phyloP scores from a whole-genome alignment of 1,140 invertebrate genomes.

The Rhopalosiphum padi region DNA sequence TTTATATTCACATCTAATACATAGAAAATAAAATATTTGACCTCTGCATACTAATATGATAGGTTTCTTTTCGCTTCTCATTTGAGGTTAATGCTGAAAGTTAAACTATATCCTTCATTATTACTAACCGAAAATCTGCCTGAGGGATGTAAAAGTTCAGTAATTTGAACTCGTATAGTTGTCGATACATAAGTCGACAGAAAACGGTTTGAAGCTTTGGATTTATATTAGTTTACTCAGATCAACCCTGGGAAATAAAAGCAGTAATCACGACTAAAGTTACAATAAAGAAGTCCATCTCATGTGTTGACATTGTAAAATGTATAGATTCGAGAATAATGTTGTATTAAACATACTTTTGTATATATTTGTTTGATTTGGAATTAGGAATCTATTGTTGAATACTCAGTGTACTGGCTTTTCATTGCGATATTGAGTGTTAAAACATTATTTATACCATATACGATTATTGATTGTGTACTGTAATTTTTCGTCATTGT shows the following conservation, averaged over 20 bases:
- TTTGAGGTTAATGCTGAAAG: not conserved
- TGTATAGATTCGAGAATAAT: not conserved
- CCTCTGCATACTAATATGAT: not conserved
- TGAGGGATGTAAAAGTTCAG: not conserved
- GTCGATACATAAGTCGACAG: no score
- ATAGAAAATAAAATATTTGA: not conserved
- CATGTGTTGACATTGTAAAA: not conserved
- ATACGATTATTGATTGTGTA: not conserved
- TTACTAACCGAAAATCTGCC: not conserved
- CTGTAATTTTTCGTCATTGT: not conserved
- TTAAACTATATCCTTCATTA: not conserved
- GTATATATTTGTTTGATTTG: not conserved
- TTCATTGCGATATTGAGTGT: not conserved
- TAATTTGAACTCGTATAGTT: not conserved
- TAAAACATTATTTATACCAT: not conserved
- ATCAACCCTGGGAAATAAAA: not conserved
- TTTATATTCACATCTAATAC: not conserved
- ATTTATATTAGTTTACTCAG: not conserved
- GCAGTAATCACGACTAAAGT: not conserved
- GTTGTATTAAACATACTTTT: not conserved
- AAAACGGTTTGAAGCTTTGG: not conserved
- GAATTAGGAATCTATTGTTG: not conserved
- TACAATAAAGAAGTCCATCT: not conserved
- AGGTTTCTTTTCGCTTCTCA: not conserved
- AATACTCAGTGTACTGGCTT: not conserved